These are phyloP conservation scores for Chymomyza caudatula DNA, from an alignment of 2,888 invertebrate genomes.

Conservation along the genomic window DNA sequence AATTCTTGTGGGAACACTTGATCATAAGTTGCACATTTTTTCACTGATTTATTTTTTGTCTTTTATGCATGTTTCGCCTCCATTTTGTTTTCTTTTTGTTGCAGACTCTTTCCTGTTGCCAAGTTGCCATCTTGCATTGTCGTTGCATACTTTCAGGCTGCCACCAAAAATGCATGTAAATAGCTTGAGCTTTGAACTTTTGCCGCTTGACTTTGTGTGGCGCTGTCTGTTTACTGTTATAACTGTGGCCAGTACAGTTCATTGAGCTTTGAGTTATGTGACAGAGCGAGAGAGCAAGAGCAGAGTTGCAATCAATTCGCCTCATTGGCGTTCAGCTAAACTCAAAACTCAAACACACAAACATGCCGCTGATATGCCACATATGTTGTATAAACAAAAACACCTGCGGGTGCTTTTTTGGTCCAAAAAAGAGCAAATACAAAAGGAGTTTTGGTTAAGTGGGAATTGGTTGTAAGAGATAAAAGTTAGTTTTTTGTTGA, in stretches of 20 bases:
- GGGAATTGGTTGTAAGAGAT: conserved; percentile 37
- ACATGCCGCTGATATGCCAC: conserved; percentile 65
- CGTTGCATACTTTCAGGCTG: conserved; percentile 31
- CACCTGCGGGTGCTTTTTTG: conserved; percentile 69
- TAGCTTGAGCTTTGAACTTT: conserved; percentile 26
- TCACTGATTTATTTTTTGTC: conserved; percentile 57
- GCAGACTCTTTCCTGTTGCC: background rate
- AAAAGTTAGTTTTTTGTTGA: conserved; percentile 61
- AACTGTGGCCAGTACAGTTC: background rate
- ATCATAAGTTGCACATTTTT: conserved; percentile 68
- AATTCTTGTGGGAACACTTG: conserved; percentile 72
- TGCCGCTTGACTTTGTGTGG: background rate
- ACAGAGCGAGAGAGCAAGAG: too few species aligned
- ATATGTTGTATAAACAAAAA: conserved; percentile 65
- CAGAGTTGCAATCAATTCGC: conserved; percentile 12
- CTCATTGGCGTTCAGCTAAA: background rate
- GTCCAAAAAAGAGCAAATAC: conserved; percentile 17
- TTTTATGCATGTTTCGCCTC: background rate
- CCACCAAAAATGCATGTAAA: conserved; percentile 39
- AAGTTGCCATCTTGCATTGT: conserved; percentile 17
- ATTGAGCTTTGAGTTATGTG: conserved; percentile 6
- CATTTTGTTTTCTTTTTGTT: background rate
- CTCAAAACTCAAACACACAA: background rate
- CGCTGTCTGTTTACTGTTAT: background rate
- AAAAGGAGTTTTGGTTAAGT: background rate